A percentile compares a stretch with the other conserved stretches of the same genome.
These are phyloP conservation scores for Hypothenemus hampei DNA, from an alignment of 1,140 invertebrate genomes.

Conservation along the genomic window DNA sequence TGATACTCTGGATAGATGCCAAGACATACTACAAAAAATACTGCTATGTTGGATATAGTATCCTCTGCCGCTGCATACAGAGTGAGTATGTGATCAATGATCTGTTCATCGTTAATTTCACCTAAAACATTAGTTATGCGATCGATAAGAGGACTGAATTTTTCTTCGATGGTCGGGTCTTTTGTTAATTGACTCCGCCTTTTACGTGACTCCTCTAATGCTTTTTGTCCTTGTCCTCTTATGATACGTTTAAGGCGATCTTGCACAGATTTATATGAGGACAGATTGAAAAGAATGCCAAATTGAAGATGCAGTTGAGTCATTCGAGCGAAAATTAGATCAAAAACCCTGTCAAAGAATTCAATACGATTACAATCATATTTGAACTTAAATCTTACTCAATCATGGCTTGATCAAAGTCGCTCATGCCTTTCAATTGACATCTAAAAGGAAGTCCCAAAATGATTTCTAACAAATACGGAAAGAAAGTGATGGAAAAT, in stretches of 20 bases:
- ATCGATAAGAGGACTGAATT: conserved; percentile 28
- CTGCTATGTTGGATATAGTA: conserved; percentile 24
- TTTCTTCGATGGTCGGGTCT: not conserved
- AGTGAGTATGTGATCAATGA: conserved; percentile 26
- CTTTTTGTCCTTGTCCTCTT: not conserved
- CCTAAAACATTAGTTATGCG: conserved; percentile 13
- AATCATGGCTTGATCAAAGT: conserved; percentile 8
- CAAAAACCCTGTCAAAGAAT: conserved; percentile 16
- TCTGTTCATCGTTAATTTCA: conserved; percentile 12
- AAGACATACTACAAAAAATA: conserved; percentile 23
- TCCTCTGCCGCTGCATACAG: conserved; percentile 32
- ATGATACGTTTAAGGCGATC: not conserved
- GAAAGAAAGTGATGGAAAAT: too few species aligned
- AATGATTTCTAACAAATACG: conserved; percentile 16
- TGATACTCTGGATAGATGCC: conserved; percentile 34
- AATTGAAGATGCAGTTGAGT: conserved; percentile 25
- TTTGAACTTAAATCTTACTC: conserved; percentile 15
- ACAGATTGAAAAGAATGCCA: conserved; percentile 20
- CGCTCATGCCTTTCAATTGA: conserved; percentile 11
- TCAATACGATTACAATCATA: too few species aligned
- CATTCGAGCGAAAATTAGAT: conserved; percentile 20
- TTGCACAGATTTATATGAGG: conserved; percentile 14
- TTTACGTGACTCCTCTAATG: conserved; percentile 6
- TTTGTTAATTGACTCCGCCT: conserved; percentile 13
- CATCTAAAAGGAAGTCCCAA: conserved; percentile 8